Conservation (phyloP, 1,140 invertebrate genomes). For the Lasioglossum baleicum region DNA sequence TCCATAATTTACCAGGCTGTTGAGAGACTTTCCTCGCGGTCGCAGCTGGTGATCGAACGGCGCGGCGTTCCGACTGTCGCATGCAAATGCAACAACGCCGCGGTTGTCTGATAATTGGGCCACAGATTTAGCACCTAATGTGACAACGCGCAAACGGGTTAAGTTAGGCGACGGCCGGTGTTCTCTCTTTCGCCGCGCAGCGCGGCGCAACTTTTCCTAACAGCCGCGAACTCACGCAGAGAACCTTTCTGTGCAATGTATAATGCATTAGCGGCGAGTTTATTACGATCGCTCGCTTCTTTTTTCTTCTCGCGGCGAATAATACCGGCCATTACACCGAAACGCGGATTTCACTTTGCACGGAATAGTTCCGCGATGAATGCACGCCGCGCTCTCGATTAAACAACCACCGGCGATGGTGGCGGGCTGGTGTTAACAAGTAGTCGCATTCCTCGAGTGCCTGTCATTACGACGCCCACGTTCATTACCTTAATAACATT, state of each 20-base stretch:
- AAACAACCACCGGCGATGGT: constrained; percentile 22
- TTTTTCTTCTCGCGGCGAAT: constrained; percentile 7
- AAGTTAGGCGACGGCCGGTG: neutral
- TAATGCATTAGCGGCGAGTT: constrained; percentile 40
- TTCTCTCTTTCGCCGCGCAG: neutral
- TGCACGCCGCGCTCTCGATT: neutral
- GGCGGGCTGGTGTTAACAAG: constrained; percentile 15
- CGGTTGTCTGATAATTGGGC: constrained; percentile 41
- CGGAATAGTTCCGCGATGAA: constrained; percentile 19
- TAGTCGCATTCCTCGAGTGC: constrained; percentile 18
- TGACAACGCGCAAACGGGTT: constrained; percentile 43
- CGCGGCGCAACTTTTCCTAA: neutral
- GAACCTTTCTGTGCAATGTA: constrained; percentile 16
- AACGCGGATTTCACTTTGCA: constrained; percentile 32
- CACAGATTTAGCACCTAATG: constrained; percentile 43
- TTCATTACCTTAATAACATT: constrained; percentile 10
- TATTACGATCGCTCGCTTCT: constrained; percentile 26
- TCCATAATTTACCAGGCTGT: constrained; percentile 9
- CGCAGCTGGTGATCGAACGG: neutral
- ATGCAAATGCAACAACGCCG: constrained; percentile 11
- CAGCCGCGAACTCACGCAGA: neutral
- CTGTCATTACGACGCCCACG: constrained; percentile 1
- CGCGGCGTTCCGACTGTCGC: constrained; percentile 11
- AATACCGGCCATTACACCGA: constrained; percentile 5
- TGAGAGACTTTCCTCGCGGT: constrained; percentile 20